phyloP scores from a whole-genome alignment of 2,888 invertebrate species.

The Drosophila affinis region DNA sequence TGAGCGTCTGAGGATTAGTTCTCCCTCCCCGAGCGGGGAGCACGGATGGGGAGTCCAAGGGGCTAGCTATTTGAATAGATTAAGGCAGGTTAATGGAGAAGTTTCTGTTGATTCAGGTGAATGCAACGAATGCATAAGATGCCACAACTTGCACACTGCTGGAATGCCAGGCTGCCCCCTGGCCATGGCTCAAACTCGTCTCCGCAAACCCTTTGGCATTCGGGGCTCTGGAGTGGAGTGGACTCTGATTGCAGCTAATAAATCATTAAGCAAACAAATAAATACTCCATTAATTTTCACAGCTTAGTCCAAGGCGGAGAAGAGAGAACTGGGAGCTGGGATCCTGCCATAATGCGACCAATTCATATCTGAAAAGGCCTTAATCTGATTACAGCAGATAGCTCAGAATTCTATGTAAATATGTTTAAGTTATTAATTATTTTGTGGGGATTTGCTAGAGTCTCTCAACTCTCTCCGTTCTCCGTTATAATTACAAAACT shows the following conservation, averaged over 20 bases:
- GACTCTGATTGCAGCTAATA: slow-evolving; percentile 54
- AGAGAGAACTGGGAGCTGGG: slow-evolving; percentile 17
- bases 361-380: slow-evolving; percentile 66
- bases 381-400: slow-evolving; percentile 65
- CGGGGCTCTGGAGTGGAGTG: neutral
- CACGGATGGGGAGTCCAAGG: slow-evolving; percentile 12
- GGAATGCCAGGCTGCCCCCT: neutral
- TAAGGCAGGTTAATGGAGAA: neutral
- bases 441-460: slow-evolving; percentile 53
- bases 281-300: slow-evolving; percentile 76
- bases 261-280: slow-evolving; percentile 74
- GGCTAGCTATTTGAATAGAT: slow-evolving; percentile 35
- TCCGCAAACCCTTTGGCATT: slow-evolving; percentile 26
- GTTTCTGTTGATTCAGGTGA: slow-evolving; percentile 24
- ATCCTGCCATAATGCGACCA: slow-evolving; percentile 56
- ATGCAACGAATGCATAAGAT: slow-evolving; percentile 5
- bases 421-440: slow-evolving; percentile 72
- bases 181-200: slow-evolving; percentile 3
- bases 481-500: slow-evolving; percentile 56
- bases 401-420: slow-evolving; percentile 59
- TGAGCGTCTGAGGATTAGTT: slow-evolving; percentile 76
- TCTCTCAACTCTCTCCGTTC: slow-evolving; percentile 43
- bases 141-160: neutral
- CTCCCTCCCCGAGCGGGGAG: slow-evolving; percentile 15
- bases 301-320: slow-evolving; percentile 52